These are phyloP conservation scores for Procambarus virginalis DNA, from an alignment of 1,140 invertebrate genomes.

Conservation along the genomic window DNA sequence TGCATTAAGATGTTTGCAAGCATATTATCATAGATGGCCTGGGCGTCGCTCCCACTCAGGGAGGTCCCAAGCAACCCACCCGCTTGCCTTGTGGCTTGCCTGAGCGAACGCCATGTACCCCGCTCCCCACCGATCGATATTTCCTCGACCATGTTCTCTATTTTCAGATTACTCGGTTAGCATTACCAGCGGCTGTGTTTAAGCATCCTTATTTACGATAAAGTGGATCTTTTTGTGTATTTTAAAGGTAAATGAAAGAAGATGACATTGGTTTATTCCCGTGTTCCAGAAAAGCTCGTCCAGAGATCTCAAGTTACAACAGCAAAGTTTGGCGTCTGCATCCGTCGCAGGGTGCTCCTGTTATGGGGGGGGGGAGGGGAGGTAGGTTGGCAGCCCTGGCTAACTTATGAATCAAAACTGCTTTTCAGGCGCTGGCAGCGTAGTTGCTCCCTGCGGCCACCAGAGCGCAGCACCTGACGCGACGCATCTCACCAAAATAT, in stretches of 20 bases:
- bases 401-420: slow-evolving; percentile 62
- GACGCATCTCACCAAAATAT: slow-evolving; percentile 4
- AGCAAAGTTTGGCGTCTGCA: slow-evolving; percentile 47
- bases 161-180: slow-evolving; percentile 23
- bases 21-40: slow-evolving; percentile 32
- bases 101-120: slow-evolving; percentile 50
- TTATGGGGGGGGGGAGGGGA: too few relatives aligned
- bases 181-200: neutral
- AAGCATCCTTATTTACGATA: neutral
- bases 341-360: slow-evolving; percentile 15
- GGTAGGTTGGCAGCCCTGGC: slow-evolving; percentile 58
- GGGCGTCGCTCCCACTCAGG: neutral
- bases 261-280: neutral
- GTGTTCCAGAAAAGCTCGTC: slow-evolving; percentile 55
- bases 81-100: slow-evolving; percentile 46
- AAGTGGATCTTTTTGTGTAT: neutral
- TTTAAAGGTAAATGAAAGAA: slow-evolving; percentile 23
- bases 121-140: slow-evolving; percentile 55
- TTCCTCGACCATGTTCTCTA: slow-evolving; percentile 34
- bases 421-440: slow-evolving; percentile 33
- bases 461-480: slow-evolving; percentile 50
- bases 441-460: neutral
- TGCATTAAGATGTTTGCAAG: slow-evolving; percentile 13
- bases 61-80: slow-evolving; percentile 58
- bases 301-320: slow-evolving; percentile 42